Base-by-base conservation (phyloP, 2,113 vertebrate genomes). In the Perccottus glenii region DNA sequence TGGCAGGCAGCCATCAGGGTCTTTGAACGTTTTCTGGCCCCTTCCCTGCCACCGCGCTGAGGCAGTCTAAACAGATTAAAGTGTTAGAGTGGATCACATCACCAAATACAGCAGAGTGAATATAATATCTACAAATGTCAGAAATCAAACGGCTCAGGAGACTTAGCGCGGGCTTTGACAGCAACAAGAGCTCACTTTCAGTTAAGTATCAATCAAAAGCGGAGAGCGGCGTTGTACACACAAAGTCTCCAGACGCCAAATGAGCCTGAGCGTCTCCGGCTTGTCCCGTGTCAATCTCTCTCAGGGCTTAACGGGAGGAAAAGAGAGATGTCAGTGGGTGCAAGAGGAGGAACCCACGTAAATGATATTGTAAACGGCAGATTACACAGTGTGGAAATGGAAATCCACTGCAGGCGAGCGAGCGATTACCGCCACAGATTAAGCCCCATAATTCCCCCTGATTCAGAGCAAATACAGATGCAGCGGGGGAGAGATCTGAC, bases 51-150 rank as follows among this genome's bases (percentile, higher is more conserved):
- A 71, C 85, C 90, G 88, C 62, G 84, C 64, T 82, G 88, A 82
- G 79, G 79, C 84, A 87, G 89, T 90, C 86, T 91, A 91, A 92
- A 92, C 89, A 92, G 92, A 93, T 93, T 85, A 88, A 89, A 88
- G 79, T 86, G 88, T 90, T 90, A 90, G 83, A 76, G 66, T 72
- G 88, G 90, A 82, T 92, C 91, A 92, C 87, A 89, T 91, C 76
- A 85, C 73, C 88, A 85, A 89, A 87, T 82, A 75, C 71, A 75
- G 67, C 45, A 55, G 74, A 49, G 27, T 80, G 87, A 90, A 90
- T 75, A 91, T 87, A 84, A 89, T 88, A 90, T 92, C 88, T 91
- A 88, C 87, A 58, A 70, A 86, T 89, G 82, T 87, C 85, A 85
- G 76, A 91, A 91, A 92, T 90, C 89, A 83, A 78, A 73, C 78